Evolutionary conservation across 2,888 invertebrate species (phyloP), one percentile per base, ranked within the genome.

Genomic region (Deroplatys truncata): DNA sequence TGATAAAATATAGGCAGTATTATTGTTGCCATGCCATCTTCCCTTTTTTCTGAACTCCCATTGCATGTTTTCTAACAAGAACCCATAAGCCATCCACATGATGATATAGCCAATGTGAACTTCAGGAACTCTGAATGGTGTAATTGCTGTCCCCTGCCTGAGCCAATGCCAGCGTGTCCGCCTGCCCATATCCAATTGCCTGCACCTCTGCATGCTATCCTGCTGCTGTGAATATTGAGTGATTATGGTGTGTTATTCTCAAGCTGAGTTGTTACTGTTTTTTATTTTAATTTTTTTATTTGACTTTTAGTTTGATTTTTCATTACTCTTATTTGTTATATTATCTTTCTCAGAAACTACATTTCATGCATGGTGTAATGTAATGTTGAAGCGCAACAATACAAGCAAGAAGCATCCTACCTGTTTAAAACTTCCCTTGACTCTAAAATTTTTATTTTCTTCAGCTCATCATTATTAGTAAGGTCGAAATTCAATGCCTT

Each of bases 321-420:
- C n/a, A 28, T 28, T 28, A 25, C 84, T 84, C 20, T 35, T 85
- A 43, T 43, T 85, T 49, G 20, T 85, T 20, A 20, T 28, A 13
- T 43, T 13, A 43, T 13, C 43, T 43, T 43, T 28, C 25, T 49
- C 85, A 56, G 9, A 7, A 85, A 35, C 25, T 15, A 88, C 28
- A 88, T 88, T 83, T 89, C 20, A 83, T 89, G 89, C 89, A 89
- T 89, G 89, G 28, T 86, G 49, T 29, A 28, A 72, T 85, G 29
- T 87, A 43, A 56, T 82, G n/a, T 82, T 88, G 85, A 86, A 86
- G 85, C 89, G 85, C 89, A 89, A 89, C 88, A 89, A 89, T 85
- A 35, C 35, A 72, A 72, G 5, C 56, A 72, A 72, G 43, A 72
- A 7, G 20, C 56, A 72, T 25, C 56, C 56, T 72, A 20, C 20